Percentiles rank a stretch among this genome's conserved stretches.
Evolutionary conservation across 2,113 vertebrate species (phyloP).

Genomic region (Notechis scutatus): DNA sequence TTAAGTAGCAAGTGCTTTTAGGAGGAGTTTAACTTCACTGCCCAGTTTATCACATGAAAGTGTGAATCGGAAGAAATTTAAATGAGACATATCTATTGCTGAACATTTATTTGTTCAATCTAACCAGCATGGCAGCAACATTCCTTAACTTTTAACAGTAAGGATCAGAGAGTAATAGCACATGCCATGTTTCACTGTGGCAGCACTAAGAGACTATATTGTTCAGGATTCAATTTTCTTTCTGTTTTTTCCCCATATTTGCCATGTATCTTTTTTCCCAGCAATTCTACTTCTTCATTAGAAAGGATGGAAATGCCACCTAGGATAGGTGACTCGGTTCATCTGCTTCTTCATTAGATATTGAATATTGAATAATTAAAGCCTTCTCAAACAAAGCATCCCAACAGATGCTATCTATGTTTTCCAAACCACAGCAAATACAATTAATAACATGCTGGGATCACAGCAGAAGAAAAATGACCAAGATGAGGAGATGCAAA

Average conservation of each 20-base stretch:
- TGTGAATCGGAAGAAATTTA: neutral
- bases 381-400: neutral
- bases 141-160: neutral
- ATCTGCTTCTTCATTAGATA: neutral
- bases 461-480: neutral
- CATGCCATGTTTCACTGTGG: neutral
- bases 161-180: neutral
- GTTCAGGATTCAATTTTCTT: neutral
- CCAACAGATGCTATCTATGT: neutral
- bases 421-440: neutral
- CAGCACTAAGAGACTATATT: neutral
- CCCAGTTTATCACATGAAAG: neutral
- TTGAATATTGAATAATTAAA: neutral
- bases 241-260: neutral
- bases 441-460: fast-evolving
- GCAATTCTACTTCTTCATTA: neutral
- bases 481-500: neutral
- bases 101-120: neutral
- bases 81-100: neutral
- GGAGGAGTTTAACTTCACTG: neutral
- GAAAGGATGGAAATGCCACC: neutral
- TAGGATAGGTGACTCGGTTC: neutral
- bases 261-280: neutral
- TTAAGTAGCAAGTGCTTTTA: neutral
- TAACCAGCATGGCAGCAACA: neutral